Evolutionary conservation across 2,797 vertebrate species (phyloP).

Genomic region (Lemur catta): DNA sequence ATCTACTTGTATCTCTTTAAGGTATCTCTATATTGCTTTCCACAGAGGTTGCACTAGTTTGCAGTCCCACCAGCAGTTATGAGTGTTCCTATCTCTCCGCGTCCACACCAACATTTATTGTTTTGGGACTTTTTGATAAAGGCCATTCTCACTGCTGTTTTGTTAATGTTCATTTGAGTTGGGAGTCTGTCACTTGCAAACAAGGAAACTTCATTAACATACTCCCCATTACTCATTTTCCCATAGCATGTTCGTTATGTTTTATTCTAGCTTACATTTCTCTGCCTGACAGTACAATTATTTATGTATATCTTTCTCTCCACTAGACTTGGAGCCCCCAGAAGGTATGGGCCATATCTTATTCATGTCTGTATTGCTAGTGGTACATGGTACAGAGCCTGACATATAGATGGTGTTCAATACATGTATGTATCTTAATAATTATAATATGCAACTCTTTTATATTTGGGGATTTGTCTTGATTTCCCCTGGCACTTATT

Average conservation of each 20-base stretch:
- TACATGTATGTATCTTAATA: neutral
- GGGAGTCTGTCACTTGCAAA: constrained; percentile 23
- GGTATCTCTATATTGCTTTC: too few relatives aligned
- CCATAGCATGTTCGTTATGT: neutral
- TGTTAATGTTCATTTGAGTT: neutral
- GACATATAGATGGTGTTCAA: neutral
- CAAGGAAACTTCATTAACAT: neutral
- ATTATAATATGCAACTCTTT: neutral
- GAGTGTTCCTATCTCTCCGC: too few relatives aligned
- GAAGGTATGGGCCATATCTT: neutral
- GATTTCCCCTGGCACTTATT: neutral
- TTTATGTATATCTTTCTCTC: neutral
- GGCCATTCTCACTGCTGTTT: neutral
- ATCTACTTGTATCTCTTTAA: too few relatives aligned
- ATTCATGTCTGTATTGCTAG: neutral
- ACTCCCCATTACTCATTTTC: neutral
- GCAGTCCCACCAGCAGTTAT: too few relatives aligned
- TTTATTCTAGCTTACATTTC: neutral
- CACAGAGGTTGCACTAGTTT: too few relatives aligned
- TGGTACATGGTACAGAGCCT: neutral
- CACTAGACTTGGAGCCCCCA: neutral
- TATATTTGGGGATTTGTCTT: neutral
- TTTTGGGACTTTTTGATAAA: too few relatives aligned
- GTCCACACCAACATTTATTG: too few relatives aligned
- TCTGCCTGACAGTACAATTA: neutral